Evolutionary conservation across 2,113 vertebrate genomes (phyloP).

Genomic region (Rhinichthys klamathensis): DNA sequence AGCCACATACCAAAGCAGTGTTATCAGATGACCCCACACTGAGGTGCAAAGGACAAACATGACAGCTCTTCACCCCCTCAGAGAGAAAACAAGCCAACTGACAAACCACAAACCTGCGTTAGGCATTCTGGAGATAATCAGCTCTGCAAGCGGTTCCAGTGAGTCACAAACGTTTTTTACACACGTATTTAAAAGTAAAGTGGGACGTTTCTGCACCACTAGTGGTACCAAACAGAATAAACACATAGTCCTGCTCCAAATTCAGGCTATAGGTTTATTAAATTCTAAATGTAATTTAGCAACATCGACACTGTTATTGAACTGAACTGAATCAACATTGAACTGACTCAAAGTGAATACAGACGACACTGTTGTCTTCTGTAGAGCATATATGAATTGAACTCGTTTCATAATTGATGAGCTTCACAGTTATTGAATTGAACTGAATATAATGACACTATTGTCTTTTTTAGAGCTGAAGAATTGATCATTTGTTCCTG

Average conservation of each 20-base stretch:
- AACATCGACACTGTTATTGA: too few species aligned
- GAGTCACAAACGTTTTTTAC: background rate
- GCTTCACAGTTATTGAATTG: too few species aligned
- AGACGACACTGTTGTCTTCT: too few species aligned
- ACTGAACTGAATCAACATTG: too few species aligned
- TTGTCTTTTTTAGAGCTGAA: too few species aligned
- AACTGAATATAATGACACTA: too few species aligned
- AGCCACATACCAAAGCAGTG: constrained; percentile 12
- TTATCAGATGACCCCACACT: constrained; percentile 47
- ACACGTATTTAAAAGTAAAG: background rate
- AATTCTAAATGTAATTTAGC: background rate
- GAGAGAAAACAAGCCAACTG: constrained; percentile 1
- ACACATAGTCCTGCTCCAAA: background rate
- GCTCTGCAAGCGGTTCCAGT: background rate
- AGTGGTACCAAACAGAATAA: background rate
- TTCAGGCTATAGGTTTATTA: background rate
- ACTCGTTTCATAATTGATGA: too few species aligned
- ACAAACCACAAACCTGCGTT: background rate
- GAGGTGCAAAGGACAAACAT: constrained; percentile 54
- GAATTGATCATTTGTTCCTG: too few species aligned
- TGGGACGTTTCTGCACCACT: background rate
- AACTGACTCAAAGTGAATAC: too few species aligned
- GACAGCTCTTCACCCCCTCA: constrained; percentile 17
- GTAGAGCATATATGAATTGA: too few species aligned
- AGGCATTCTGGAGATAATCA: constrained; percentile 19